Base-by-base conservation (phyloP, 2,888 invertebrate genomes). In the Perizoma flavofasciatum region DNA sequence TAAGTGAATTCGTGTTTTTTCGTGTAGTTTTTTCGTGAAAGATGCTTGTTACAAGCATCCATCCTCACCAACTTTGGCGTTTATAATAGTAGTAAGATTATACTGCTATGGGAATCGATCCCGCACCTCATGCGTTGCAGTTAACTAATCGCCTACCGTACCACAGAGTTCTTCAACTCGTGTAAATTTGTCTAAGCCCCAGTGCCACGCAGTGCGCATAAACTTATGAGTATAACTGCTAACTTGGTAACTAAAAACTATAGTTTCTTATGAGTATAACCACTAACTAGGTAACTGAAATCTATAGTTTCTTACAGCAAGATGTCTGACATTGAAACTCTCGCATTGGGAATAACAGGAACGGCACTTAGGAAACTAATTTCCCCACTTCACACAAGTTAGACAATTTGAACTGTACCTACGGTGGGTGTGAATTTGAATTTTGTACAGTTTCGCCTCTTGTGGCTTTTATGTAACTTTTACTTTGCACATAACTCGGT, bases 401-500 rank as follows among this genome's bases (percentile, higher is more conserved):
- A 57, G 49, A 58, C 61, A 63, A 65, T 63, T 66, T 52, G 49
- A 54, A 49, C 50, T 51, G 55, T 53, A 59, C 45, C 9, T 48
- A 43, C n/a, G n/a, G n/a, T n/a, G 35, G 10, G 57, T 58, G 58
- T 55, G 55, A 67, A 69, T 69, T 69, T 67, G 62, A 67, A 69
- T 68, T 66, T 65, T 64, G 65, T 57, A 60, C 58, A 48, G 59
- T 60, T 52, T 60, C 47, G 51, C 62, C 63, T 53, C 55, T 63
- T 63, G 59, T 58, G 55, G 59, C 68, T 71, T 68, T 70, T 65
- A 71, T 63, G 68, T 63, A 74, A 78, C 66, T 78, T 76, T 71
- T 69, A 73, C 74, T 73, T 72, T 68, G 70, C 68, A 72, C 74
- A 70, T 73, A 67, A 71, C 46, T 52, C 68, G 74, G 71, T 72